Evolutionary conservation across 2,113 vertebrate genomes (phyloP).

Genomic region (Pteropus alecto): DNA sequence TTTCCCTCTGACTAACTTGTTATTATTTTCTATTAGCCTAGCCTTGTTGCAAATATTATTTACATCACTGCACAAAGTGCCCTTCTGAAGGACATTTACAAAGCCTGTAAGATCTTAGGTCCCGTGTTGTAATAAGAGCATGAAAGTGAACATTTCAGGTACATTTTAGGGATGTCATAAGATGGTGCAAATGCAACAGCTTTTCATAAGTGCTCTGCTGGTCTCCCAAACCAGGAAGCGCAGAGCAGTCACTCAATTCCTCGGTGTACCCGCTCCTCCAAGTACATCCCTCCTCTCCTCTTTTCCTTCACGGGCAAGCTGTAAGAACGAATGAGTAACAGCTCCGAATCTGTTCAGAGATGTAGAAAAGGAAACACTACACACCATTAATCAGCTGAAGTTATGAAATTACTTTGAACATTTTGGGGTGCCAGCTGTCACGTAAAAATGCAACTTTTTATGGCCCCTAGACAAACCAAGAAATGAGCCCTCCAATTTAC

Average conservation of each 20-base stretch:
- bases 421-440: background rate
- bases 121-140: background rate
- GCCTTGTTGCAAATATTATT: background rate
- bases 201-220: background rate
- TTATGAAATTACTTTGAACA: background rate
- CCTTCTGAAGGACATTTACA: slow-evolving; percentile 7
- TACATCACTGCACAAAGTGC: background rate
- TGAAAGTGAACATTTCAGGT: background rate
- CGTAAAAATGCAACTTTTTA: background rate
- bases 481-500: background rate
- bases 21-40: background rate
- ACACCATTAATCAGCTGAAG: background rate
- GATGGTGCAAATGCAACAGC: too few relatives aligned
- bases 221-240: background rate
- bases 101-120: background rate
- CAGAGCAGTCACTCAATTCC: background rate
- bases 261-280: background rate
- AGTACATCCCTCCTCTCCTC: too few relatives aligned
- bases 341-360: background rate
- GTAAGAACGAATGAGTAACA: background rate
- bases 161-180: background rate
- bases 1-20: background rate
- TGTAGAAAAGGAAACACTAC: background rate
- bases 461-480: background rate
- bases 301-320: background rate